Percentiles rank a stretch among this genome's conserved stretches.
These are phyloP conservation scores for Odontamblyopus rebecca DNA, from an alignment of 2,797 vertebrate genomes.

Conservation along the genomic window DNA sequence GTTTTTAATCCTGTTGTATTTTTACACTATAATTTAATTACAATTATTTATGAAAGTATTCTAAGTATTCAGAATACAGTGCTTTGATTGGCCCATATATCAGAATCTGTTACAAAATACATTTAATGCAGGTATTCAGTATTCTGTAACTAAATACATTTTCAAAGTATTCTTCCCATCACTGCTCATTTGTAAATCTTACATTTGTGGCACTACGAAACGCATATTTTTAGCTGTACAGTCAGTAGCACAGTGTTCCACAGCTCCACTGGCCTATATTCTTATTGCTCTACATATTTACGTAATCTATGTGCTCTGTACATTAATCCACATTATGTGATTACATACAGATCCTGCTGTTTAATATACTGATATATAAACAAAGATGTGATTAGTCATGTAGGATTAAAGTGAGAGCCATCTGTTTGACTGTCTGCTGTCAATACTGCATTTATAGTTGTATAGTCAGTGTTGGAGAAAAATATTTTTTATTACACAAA, in stretches of 20 bases:
- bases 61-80: no score
- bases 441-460: neutral
- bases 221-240: conserved; percentile 51
- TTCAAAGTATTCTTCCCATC: no score
- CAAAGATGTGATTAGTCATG: conserved; percentile 35
- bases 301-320: conserved; percentile 44
- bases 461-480: no score
- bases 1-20: no score
- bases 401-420: conserved; percentile 16
- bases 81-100: no score
- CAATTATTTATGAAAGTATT: no score
- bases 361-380: conserved; percentile 48
- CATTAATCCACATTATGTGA: conserved; percentile 24
- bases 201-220: conserved; percentile 9
- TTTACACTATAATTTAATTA: no score
- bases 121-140: no score
- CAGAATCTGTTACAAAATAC: no score
- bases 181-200: conserved; percentile 3
- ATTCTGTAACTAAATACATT: no score
- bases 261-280: conserved; percentile 63
- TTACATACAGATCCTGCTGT: conserved; percentile 38
- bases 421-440: neutral
- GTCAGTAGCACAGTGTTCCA: conserved; percentile 40
- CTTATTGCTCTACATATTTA: conserved; percentile 62
- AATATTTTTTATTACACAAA: no score